These are phyloP conservation scores for Drosophila hamatofila DNA, from an alignment of 2,888 invertebrate genomes.

Conservation along the genomic window DNA sequence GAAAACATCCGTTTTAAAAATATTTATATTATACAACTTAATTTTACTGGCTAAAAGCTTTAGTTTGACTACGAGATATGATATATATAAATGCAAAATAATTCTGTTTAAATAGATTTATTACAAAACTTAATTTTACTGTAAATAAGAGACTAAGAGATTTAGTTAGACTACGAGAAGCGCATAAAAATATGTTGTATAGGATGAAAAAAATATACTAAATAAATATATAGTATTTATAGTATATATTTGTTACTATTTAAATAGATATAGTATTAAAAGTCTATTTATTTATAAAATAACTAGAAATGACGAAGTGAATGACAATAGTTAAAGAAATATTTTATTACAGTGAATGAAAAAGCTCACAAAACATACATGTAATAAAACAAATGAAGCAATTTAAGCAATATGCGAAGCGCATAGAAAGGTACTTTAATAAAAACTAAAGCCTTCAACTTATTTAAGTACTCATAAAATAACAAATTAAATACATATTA, in stretches of 20 bases:
- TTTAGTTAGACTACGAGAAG: background rate
- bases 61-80: no score
- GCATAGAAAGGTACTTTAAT: background rate
- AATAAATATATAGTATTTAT: no score
- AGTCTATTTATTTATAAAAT: background rate
- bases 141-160: background rate
- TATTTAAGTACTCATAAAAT: background rate
- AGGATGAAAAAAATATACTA: no score
- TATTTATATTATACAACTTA: no score
- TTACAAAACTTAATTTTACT: no score
- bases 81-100: no score
- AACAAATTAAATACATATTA: background rate
- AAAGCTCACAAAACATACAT: background rate
- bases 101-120: no score
- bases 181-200: no score
- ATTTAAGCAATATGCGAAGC: background rate
- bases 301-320: background rate
- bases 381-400: background rate
- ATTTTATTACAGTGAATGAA: background rate
- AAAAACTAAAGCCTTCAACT: background rate
- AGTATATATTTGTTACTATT: no score
- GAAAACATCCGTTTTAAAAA: no score
- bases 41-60: no score
- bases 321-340: background rate
- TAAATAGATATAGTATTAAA: no score